Evolutionary conservation across 2,888 invertebrate genomes (phyloP).

Genomic region (Dinocampus coccinellae): DNA sequence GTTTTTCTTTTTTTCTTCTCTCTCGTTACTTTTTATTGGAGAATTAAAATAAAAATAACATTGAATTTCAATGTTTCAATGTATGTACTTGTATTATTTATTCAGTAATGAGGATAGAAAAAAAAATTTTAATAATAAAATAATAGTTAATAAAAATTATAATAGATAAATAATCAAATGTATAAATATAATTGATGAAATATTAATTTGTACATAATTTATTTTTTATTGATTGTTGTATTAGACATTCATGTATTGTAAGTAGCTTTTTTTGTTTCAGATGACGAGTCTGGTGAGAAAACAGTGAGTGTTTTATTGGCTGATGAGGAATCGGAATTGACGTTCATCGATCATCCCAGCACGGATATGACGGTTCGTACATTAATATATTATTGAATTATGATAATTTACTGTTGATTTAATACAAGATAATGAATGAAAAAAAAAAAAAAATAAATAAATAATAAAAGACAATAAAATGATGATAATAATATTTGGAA

Average conservation of each 20-base stretch:
- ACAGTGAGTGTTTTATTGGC: conserved; percentile 91
- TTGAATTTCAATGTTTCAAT: neutral
- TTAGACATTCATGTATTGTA: conserved; percentile 32
- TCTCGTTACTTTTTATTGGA: neutral
- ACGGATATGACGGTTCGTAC: conserved; percentile 92
- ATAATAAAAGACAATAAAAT: too few species aligned
- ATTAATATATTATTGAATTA: neutral
- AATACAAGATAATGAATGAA: too few species aligned
- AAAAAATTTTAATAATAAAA: neutral
- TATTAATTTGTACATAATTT: neutral
- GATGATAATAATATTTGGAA: too few species aligned
- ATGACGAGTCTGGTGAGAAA: conserved; percentile 93
- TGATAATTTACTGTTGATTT: neutral
- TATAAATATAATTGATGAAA: neutral
- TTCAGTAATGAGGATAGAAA: too few species aligned
- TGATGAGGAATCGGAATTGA: conserved; percentile 90
- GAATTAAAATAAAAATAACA: neutral
- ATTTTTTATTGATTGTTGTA: neutral
- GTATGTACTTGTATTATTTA: too few species aligned
- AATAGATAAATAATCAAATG: neutral
- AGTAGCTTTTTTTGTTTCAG: conserved; percentile 72
- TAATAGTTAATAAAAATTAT: too few species aligned
- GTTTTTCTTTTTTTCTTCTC: too few species aligned
- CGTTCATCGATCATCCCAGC: conserved; percentile 90
- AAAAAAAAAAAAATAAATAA: too few species aligned